Base-by-base conservation (phyloP, 1,140 invertebrate species). In the Nymphalis io region DNA sequence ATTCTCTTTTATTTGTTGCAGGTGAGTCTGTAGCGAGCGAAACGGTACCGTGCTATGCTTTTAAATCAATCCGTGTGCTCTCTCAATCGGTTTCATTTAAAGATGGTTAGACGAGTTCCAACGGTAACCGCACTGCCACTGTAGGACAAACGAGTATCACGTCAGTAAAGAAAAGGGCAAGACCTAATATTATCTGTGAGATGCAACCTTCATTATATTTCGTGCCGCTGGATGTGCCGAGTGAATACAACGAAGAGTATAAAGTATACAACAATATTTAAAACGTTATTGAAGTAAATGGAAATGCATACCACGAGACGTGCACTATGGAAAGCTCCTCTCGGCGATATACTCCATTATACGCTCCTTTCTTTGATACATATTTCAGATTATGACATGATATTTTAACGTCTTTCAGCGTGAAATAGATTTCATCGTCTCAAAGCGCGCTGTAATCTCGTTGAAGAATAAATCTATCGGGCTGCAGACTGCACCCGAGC, bases 1-100 rank as follows among this genome's bases (percentile, higher is more conserved):
- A 55, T 64, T 40, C 48, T 51, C 33, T 64, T 42, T 60, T 64
- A 55, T 64, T 64, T 64, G 62, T 53, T 64, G 8, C 48, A 64
- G 51, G 62, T 64, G 51, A 57, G 48, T 55, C 48, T n/a, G 59
- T 18, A 51, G 46, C 48, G 48, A 20, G 18, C 48, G 48, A 12
- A 44, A 44, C 40, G 40, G 40, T 0, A 16, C 12, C 13, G 58
- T 15, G 59, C 42, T 61, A 23, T 23, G 55, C 55, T 58, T 38
- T 46, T 61, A 15, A n/a, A 61, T 61, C 59, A 46, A 61, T 61
- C n/a, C 40, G 21, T 10, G 12, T 16, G 40, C 42, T 15, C n/a
- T 13, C 13, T 44, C 13, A 44, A 44, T n/a, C 23, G 20, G 10
- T 23, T 55, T 27, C 13, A 55, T 55, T 55, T 20, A 55, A 13